phyloP scores from a whole-genome alignment of 1,140 invertebrate genomes.

The Sarcophaga bullata region DNA sequence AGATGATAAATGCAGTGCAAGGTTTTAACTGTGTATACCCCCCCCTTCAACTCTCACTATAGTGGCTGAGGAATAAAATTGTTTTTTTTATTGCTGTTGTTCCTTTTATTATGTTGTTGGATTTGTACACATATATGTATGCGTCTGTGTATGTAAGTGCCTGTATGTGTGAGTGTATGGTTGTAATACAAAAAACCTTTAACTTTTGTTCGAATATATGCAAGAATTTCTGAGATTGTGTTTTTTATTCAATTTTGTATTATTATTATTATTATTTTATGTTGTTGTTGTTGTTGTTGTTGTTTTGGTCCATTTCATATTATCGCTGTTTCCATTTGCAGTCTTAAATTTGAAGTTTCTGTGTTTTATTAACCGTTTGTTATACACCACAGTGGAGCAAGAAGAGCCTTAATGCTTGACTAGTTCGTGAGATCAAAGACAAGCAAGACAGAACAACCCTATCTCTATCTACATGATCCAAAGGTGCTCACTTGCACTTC shows the following conservation, averaged over 20 bases:
- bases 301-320: constrained; percentile 45
- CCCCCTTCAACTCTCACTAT: no score
- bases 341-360: constrained; percentile 21
- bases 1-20: constrained; percentile 38
- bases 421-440: no score
- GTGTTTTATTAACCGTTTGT: not conserved
- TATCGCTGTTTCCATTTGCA: constrained; percentile 33
- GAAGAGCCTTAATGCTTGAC: no score
- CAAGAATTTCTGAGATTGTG: constrained; percentile 35
- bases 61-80: not conserved
- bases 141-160: not conserved
- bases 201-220: constrained; percentile 38
- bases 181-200: constrained; percentile 39
- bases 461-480: no score
- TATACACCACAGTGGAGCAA: not conserved
- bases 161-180: not conserved
- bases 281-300: no score
- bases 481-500: no score
- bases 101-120: not conserved
- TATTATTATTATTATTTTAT: no score
- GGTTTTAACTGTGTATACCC: constrained; percentile 38
- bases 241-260: constrained; percentile 46
- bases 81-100: constrained; percentile 10
- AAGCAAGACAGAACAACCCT: no score
- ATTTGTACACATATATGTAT: not conserved